Evolutionary conservation across 23 tunicate species (phyloP).

Genomic region (Phallusia fumigata): DNA sequence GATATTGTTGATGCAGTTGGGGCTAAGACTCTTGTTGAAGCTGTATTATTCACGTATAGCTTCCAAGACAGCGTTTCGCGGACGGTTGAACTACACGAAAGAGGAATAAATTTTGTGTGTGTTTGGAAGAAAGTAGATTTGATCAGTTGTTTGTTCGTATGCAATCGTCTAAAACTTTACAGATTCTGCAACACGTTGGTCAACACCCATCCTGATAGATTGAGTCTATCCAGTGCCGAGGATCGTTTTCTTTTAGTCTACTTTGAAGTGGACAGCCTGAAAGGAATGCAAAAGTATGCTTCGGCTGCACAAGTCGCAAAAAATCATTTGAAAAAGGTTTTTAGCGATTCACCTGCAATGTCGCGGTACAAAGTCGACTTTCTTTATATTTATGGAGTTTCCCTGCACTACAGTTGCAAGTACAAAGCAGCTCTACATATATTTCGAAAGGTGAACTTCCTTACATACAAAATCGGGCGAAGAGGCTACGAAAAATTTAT

Average conservation of each 20-base stretch:
- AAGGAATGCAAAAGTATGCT: background rate
- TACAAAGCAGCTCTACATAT: background rate
- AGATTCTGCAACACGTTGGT: background rate
- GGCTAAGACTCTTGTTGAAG: background rate
- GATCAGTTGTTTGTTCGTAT: background rate
- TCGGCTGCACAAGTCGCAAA: background rate
- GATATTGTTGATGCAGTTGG: background rate
- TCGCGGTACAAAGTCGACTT: background rate
- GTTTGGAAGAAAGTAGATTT: background rate
- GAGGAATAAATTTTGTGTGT: background rate
- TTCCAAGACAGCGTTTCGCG: background rate
- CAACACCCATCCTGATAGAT: background rate
- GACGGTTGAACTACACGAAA: too few relatives aligned
- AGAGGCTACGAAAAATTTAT: too few relatives aligned
- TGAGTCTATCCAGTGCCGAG: background rate
- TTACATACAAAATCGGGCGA: background rate
- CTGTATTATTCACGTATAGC: background rate
- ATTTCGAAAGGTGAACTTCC: background rate
- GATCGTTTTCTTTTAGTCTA: background rate
- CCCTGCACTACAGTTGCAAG: background rate
- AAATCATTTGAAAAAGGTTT: background rate
- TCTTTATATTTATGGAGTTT: background rate
- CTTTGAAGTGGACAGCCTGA: constrained; percentile 4
- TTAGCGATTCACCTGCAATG: background rate
- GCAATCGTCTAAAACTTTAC: background rate